These are phyloP conservation scores for Phoeniculus purpureus DNA, from an alignment of 2,797 vertebrate genomes.

Conservation along the genomic window DNA sequence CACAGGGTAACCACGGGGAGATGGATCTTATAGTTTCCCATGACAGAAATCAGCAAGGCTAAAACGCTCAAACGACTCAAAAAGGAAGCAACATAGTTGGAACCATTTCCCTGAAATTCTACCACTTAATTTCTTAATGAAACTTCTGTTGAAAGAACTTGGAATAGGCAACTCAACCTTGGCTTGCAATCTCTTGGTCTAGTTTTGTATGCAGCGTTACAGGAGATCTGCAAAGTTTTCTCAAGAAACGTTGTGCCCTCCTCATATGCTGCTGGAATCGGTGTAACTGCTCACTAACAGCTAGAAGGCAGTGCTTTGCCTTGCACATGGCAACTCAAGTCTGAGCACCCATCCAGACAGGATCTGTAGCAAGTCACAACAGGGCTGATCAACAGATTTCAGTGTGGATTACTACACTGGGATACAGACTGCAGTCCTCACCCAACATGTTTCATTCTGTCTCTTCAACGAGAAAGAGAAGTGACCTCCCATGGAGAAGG, in stretches of 20 bases:
- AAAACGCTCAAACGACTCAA: background rate
- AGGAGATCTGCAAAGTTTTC: background rate
- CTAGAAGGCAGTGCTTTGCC: background rate
- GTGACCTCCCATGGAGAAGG: background rate
- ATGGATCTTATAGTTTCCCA: background rate
- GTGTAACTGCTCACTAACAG: background rate
- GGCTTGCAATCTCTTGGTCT: background rate
- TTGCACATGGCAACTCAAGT: background rate
- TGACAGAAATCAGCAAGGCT: background rate
- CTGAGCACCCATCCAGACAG: background rate
- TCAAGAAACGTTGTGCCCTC: background rate
- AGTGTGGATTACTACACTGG: background rate
- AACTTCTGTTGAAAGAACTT: background rate
- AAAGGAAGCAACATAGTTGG: slow-evolving; percentile 14
- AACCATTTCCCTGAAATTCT: background rate
- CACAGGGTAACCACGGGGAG: background rate
- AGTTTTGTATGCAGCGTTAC: background rate
- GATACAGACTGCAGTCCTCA: background rate
- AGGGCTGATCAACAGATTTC: background rate
- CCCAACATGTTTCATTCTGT: background rate
- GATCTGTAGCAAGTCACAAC: background rate
- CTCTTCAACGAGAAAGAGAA: background rate
- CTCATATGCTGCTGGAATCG: background rate
- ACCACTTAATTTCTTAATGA: slow-evolving; percentile 29
- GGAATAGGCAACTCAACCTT: background rate